Base-by-base conservation (phyloP, 2,113 vertebrate species). In the Passer domesticus region DNA sequence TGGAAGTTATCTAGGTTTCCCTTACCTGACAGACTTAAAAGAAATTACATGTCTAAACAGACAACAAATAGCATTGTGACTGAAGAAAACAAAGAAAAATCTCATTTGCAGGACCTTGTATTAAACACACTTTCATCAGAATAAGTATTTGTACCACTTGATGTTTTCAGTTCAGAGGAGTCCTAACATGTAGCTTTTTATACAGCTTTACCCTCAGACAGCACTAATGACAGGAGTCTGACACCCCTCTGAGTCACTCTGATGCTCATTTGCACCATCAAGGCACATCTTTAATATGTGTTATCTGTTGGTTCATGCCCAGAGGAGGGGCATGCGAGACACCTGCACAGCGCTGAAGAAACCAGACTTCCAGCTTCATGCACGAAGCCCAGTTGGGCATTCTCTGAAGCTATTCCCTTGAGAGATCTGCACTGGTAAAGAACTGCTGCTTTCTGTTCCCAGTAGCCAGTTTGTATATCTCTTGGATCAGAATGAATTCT, bases 231-330 rank as follows among this genome's bases (percentile, higher is more conserved):
- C 49, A 60, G 16, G 9, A 41, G 20, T 25, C 11, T 60, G 52
- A 50, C 56, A 49, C 1, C 4, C 5, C 12, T 9, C 11, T 1
- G 1, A 81, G 15, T 63, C 62, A 68, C 8, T n/a, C 4, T 15
- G 20, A 20, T 25, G 22, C 31, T 55, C 23, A 7, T 19, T 59
- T 4, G 7, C 25, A 52, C 15, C 13, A 8, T 19, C 15, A 81
- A 35, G 19, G n/a, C 46, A 41, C 14, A 23, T 31, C 8, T 55
- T 75, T 49, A 74, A 37, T 24, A 31, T 0, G 1, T 10, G 8
- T 28, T 73, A 24, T 63, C 39, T 15, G 1, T 43, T 68, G 70
- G 44, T 85, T 21, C 33, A 19, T 18, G 64, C 20, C 10, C 37
- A 33, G 19, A 30, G 16, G 35, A 63, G 31, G 27, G 63, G 31